These are phyloP conservation scores for Heliocidaris tuberculata DNA, from an alignment of 35 echinoderm and acorn worm species.

Conservation along the genomic window DNA sequence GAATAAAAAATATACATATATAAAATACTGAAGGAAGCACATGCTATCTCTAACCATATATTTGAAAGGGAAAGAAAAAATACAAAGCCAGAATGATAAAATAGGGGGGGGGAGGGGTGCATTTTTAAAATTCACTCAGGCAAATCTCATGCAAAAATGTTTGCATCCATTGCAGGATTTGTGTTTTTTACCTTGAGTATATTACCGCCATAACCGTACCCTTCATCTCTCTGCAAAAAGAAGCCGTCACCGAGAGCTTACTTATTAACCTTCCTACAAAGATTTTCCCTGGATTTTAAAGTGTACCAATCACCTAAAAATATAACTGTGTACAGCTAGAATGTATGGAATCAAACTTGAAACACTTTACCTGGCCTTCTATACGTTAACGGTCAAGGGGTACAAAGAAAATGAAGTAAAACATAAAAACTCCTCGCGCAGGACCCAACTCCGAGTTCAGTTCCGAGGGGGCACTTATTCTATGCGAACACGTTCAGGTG, in stretches of 20 bases:
- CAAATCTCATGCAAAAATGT: background rate
- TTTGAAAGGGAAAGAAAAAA: background rate
- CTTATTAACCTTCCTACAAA: background rate
- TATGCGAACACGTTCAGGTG: no score
- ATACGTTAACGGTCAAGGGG: no score
- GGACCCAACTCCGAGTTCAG: no score
- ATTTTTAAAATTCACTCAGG: background rate
- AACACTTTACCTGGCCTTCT: no score
- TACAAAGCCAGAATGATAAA: background rate
- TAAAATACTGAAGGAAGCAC: background rate
- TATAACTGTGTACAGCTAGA: no score
- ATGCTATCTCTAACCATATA: background rate
- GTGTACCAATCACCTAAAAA: no score
- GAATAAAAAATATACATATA: no score
- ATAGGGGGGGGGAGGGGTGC: background rate
- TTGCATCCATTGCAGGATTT: background rate
- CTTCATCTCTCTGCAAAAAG: conserved; percentile 60
- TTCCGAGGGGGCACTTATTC: no score
- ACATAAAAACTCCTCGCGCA: no score
- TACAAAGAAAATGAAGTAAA: no score
- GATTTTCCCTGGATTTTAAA: background rate
- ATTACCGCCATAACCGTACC: conserved; percentile 44
- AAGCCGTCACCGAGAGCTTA: background rate
- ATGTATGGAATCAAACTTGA: no score
- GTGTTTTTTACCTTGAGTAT: conserved; percentile 53